Conservation (phyloP, 2,113 vertebrate genomes). For the Mesitornis unicolor region DNA sequence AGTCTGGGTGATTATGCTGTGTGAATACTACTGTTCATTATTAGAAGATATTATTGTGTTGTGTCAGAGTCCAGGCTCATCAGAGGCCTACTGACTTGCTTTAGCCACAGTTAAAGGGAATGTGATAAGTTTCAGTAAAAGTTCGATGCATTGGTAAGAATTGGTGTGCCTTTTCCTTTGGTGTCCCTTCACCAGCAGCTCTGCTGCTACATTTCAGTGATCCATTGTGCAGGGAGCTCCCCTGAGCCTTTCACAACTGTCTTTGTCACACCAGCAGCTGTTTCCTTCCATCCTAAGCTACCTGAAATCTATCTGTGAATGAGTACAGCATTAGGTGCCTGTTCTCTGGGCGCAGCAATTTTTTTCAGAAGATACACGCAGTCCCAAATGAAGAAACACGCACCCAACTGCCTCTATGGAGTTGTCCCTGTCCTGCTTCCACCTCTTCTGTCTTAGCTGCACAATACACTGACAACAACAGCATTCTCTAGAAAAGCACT, state of each 20-base stretch:
- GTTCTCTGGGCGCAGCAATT: background rate
- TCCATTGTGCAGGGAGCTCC: rapidly evolving
- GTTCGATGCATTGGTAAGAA: background rate
- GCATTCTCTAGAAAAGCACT: background rate
- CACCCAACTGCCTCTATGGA: background rate
- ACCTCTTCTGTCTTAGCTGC: background rate
- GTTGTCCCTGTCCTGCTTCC: background rate
- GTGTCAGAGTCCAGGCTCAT: background rate
- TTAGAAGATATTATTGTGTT: background rate
- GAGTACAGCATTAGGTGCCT: background rate
- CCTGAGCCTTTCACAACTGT: background rate
- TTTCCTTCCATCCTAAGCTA: background rate
- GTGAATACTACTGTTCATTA: background rate
- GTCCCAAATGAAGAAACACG: background rate
- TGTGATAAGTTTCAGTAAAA: background rate
- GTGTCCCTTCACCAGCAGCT: background rate
- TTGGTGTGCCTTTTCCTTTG: background rate
- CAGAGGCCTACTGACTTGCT: background rate
- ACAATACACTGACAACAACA: background rate
- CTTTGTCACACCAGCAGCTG: background rate
- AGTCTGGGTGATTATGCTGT: background rate
- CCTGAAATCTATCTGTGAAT: background rate
- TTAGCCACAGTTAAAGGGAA: background rate
- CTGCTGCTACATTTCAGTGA: background rate
- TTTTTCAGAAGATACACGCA: no score